Evolutionary conservation across 2,888 invertebrate genomes (phyloP).

Genomic region (Craniophora ligustri): DNA sequence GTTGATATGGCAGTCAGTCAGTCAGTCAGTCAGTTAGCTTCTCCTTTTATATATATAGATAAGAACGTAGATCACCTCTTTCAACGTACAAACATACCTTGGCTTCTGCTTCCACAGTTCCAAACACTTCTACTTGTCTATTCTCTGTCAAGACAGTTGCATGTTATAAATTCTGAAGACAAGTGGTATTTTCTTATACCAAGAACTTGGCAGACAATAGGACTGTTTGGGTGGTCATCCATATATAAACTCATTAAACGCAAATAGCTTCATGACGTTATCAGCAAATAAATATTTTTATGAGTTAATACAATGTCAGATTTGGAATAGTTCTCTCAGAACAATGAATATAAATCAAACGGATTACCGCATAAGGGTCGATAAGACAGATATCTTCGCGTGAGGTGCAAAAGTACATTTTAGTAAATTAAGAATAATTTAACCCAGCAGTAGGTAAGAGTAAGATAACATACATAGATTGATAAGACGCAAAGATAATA

Average conservation of each 20-base stretch:
- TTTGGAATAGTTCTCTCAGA: constrained; percentile 8
- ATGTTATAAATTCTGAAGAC: constrained; percentile 1
- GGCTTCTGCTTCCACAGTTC: too few relatives aligned
- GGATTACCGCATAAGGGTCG: background rate
- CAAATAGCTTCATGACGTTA: constrained; percentile 36
- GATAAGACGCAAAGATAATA: too few relatives aligned
- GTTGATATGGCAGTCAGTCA: too few relatives aligned
- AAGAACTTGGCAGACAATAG: constrained; percentile 31
- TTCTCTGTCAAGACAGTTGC: too few relatives aligned
- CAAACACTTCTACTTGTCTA: too few relatives aligned
- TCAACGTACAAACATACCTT: too few relatives aligned
- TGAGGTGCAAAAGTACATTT: too few relatives aligned
- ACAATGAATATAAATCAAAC: constrained; percentile 15
- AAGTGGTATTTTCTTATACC: constrained; percentile 7
- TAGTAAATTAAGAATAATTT: too few relatives aligned
- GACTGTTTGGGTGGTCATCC: constrained; percentile 31
- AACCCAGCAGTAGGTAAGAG: too few relatives aligned
- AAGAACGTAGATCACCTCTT: background rate
- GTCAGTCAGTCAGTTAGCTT: too few relatives aligned
- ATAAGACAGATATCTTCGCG: background rate
- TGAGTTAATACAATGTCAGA: constrained; percentile 28
- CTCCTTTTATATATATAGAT: too few relatives aligned
- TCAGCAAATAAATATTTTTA: constrained; percentile 31
- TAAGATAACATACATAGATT: too few relatives aligned
- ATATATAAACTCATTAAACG: constrained; percentile 39